Percentiles rank a stretch among this genome's conserved stretches.
Conservation (phyloP, 2,113 vertebrate species). For the Anolis sagrei region DNA sequence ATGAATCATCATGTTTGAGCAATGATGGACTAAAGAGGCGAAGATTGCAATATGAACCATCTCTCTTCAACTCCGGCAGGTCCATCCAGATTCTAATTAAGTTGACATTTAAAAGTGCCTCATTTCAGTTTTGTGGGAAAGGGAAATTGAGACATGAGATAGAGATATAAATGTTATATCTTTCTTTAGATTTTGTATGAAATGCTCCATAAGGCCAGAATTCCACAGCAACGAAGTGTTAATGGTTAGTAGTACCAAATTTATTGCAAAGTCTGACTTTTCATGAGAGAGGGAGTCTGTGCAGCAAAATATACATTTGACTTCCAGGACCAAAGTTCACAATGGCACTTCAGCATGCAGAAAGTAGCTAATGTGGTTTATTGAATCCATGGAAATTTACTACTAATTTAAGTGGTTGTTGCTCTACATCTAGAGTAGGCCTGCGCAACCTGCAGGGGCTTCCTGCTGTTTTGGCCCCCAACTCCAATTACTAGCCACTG, state of each 20-base stretch:
- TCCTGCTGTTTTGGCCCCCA: too few relatives aligned
- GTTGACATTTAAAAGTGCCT: slow-evolving; percentile 7
- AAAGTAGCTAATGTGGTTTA: neutral
- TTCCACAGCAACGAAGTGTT: neutral
- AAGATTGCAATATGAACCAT: neutral
- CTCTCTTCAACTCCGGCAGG: neutral
- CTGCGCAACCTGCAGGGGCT: too few relatives aligned
- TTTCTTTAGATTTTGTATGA: neutral
- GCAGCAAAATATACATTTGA: neutral
- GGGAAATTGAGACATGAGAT: slow-evolving; percentile 2
- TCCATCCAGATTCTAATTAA: slow-evolving; percentile 20
- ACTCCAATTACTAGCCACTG: too few relatives aligned
- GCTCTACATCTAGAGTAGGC: too few relatives aligned
- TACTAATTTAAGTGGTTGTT: neutral
- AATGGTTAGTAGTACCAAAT: neutral
- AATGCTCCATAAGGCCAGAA: neutral
- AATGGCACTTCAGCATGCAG: neutral
- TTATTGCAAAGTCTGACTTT: slow-evolving; percentile 3
- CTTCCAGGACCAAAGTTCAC: neutral
- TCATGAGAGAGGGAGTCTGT: neutral
- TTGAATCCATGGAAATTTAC: neutral
- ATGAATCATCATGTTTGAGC: neutral
- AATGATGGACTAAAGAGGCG: neutral
- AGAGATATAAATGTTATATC: neutral
- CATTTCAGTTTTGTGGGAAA: neutral